A percentile compares a stretch with the other conserved stretches of the same genome.
Conservation (phyloP, 2,888 invertebrate species). For the Tinea semifulvella region DNA sequence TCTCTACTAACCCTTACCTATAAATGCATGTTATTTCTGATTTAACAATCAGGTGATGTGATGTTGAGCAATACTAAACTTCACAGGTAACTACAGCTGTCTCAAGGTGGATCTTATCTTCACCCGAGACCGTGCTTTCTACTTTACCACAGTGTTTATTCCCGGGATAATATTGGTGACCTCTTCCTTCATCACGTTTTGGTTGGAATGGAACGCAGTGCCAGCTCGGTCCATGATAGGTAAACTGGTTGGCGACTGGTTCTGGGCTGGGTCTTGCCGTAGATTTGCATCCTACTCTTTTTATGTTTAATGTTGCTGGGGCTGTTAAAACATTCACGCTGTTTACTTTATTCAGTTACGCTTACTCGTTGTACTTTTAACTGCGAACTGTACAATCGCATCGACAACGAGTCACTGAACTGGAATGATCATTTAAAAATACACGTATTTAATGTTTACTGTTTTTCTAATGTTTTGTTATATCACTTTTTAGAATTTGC, state of each 20-base stretch:
- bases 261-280: slow-evolving; percentile 39
- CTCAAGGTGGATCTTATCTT: slow-evolving; percentile 86
- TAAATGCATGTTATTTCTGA: background rate
- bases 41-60: slow-evolving; percentile 5
- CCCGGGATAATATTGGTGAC: slow-evolving; percentile 90
- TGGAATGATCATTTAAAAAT: slow-evolving; percentile 25
- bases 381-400: background rate
- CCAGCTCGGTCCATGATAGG: slow-evolving; percentile 91
- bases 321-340: slow-evolving; percentile 53
- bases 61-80: slow-evolving; percentile 22
- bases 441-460: slow-evolving; percentile 12
- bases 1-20: background rate
- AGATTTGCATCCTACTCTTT: slow-evolving; percentile 32
- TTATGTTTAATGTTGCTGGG: slow-evolving; percentile 48
- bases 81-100: slow-evolving; percentile 89
- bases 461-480: slow-evolving; percentile 11
- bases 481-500: slow-evolving; percentile 49
- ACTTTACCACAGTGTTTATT: slow-evolving; percentile 91
- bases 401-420: slow-evolving; percentile 28
- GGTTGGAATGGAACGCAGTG: slow-evolving; percentile 92
- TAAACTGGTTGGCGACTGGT: slow-evolving; percentile 58
- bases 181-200: slow-evolving; percentile 87
- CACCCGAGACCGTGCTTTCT: slow-evolving; percentile 89
- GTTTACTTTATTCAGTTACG: slow-evolving; percentile 28
- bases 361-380: slow-evolving; percentile 31